Base-by-base conservation (phyloP, 92 coral and sea anemone species). In the Zoanthus sansibaricus region DNA sequence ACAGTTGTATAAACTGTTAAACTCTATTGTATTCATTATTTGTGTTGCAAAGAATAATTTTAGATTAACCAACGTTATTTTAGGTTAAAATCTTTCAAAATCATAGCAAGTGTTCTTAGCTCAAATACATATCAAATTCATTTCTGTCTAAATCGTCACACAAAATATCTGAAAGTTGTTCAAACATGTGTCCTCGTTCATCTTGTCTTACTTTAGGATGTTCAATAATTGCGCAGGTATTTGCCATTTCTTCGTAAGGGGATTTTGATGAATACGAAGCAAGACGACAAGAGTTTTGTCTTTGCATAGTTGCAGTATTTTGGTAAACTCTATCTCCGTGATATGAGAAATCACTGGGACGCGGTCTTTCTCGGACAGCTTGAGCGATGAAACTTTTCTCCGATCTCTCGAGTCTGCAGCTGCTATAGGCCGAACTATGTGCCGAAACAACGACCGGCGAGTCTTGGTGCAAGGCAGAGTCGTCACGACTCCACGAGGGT, bases 121-220 rank as follows among this genome's bases (percentile, higher is more conserved):
- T 94, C 18, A 97, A 88, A 72, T 97, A 97, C 98, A 95, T 94
- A 78, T 94, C 98, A 88, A 97, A 95, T 78, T 97, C 99, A 18
- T 95, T 93, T 46, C 98, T 92, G 78, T 97, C 96, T 68, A 97
- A 79, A 83, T 95, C 98, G 77, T 97, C 99, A 87, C 93, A 91
- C 13, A 97, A 87, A 9, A 97, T 88, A 32, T 97, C 99, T 10
- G 95, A 90, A 20, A 95, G 92, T 67, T 92, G 98, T 78, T 92
- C 98, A 45, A 97, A 83, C 83, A 93, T 93, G n/a, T 92, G 88
- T 49, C 89, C 93, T 18, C 87, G 44, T 18, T 75, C 84, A 16
- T 75, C 91, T 46, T 83, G 89, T 75, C 78, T 83, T 83, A 86
- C 48, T 82, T 68, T 56, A 20, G 45, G 76, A 52, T 71, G 83